phyloP scores from a whole-genome alignment of 92 coral and sea anemone genomes.

The Paragorgia papillata region DNA sequence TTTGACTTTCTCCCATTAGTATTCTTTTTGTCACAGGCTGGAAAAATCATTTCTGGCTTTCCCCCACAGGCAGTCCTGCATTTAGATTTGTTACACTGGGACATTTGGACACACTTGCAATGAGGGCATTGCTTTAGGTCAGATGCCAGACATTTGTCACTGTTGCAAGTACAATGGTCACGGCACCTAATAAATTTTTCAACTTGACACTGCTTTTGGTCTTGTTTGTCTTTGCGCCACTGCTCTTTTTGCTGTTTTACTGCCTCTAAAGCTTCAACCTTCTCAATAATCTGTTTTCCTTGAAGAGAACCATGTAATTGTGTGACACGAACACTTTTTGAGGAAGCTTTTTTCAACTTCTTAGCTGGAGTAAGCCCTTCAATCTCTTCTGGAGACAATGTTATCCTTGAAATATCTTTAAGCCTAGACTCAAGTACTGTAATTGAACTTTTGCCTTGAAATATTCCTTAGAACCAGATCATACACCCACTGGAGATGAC shows the following conservation, averaged over 20 bases:
- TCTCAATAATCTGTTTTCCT: constrained; percentile 13
- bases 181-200: constrained; percentile 10
- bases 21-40: constrained; percentile 5
- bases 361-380: constrained; percentile 14
- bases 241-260: not conserved
- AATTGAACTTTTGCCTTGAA: constrained; percentile 24
- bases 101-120: too few relatives aligned
- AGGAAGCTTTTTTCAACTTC: constrained; percentile 1
- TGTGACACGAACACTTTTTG: constrained; percentile 17
- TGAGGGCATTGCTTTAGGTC: constrained; percentile 17
- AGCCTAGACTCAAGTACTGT: constrained; percentile 8
- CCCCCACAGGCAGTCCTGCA: constrained; percentile 5
- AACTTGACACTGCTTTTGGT: constrained; percentile 2
- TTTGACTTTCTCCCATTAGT: not conserved
- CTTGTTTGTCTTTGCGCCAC: too few relatives aligned
- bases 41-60: constrained; percentile 1
- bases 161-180: constrained; percentile 11
- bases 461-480: constrained; percentile 23
- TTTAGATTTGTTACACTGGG: constrained; percentile 19
- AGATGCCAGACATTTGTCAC: constrained; percentile 23
- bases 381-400: constrained; percentile 19
- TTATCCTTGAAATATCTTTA: not conserved
- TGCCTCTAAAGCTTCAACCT: constrained; percentile 18
- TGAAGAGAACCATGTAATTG: constrained; percentile 9
- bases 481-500: constrained; percentile 5